Evolutionary conservation across 2,113 vertebrate species (phyloP).

Genomic region (Leiothrix lutea): DNA sequence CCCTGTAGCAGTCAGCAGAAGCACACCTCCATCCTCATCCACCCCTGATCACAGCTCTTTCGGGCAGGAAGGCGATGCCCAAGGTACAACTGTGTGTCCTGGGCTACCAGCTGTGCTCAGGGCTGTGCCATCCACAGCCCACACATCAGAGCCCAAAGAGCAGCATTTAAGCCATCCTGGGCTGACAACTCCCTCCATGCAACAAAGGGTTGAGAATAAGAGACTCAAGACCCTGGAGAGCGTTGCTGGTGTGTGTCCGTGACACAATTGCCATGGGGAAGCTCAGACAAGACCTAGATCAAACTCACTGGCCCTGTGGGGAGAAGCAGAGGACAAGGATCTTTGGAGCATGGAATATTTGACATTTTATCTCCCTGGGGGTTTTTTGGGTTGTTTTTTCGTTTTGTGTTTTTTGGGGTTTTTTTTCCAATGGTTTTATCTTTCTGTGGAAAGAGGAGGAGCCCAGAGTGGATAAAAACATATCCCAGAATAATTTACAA

Average conservation of each 20-base stretch:
- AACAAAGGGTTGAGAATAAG: background rate
- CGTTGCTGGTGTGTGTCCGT: background rate
- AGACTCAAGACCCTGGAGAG: background rate
- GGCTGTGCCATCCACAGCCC: background rate
- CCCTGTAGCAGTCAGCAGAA: background rate
- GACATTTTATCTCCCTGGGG: background rate
- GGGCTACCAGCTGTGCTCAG: background rate
- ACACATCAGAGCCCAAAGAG: background rate
- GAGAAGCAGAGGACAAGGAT: background rate
- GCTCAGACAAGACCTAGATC: background rate
- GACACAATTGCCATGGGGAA: background rate
- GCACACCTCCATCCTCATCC: background rate
- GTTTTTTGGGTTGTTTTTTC: background rate
- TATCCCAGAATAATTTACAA: background rate
- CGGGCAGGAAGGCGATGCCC: background rate
- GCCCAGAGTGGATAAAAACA: background rate
- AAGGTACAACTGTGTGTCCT: background rate
- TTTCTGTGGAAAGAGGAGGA: conserved; percentile 35
- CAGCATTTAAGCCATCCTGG: background rate
- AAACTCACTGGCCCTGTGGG: background rate
- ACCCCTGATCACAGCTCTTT: background rate
- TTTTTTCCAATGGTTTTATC: background rate
- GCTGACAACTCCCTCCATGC: background rate
- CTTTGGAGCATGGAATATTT: background rate
- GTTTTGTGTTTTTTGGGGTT: background rate